A percentile compares a stretch with the other conserved stretches of the same genome.
Conservation (phyloP, 1,140 invertebrate species). For the Acromyrmex charruanus region DNA sequence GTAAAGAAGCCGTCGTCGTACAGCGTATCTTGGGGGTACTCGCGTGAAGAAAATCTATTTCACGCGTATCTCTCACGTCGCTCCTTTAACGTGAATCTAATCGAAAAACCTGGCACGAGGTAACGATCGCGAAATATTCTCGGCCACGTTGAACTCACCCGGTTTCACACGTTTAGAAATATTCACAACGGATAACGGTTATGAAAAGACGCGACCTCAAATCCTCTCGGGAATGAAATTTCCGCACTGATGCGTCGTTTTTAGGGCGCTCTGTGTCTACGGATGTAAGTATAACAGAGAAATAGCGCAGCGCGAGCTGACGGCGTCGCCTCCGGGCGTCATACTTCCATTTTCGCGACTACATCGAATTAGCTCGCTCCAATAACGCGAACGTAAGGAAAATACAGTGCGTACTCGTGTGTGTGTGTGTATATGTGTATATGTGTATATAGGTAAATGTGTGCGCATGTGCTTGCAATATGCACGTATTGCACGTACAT, state of each 20-base stretch:
- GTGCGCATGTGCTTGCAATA: no score
- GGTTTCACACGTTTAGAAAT: not conserved
- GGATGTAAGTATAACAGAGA: slow-evolving; percentile 19
- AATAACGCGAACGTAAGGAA: slow-evolving; percentile 51
- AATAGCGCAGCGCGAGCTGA: not conserved
- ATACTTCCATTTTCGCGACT: slow-evolving; percentile 57
- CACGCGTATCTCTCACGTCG: not conserved
- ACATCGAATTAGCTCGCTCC: slow-evolving; percentile 52
- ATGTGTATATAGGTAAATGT: not conserved
- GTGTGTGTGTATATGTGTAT: not conserved
- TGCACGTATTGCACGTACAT: not conserved
- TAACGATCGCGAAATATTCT: not conserved
- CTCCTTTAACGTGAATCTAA: slow-evolving; percentile 32
- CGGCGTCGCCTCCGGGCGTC: slow-evolving; percentile 31
- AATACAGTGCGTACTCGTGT: not conserved
- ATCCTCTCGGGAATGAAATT: slow-evolving; percentile 19
- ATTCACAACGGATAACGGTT: not conserved
- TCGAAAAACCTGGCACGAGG: not conserved
- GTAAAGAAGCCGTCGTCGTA: not conserved
- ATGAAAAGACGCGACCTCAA: slow-evolving; percentile 4
- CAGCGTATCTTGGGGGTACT: not conserved
- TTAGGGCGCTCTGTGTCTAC: slow-evolving; percentile 12
- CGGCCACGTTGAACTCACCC: not conserved
- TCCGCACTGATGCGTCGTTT: slow-evolving; percentile 2
- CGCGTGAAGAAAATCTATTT: slow-evolving; percentile 5